Percentiles rank a stretch among this genome's conserved stretches.
Conservation (phyloP, 2,113 vertebrate genomes). For the Zapornia atra region DNA sequence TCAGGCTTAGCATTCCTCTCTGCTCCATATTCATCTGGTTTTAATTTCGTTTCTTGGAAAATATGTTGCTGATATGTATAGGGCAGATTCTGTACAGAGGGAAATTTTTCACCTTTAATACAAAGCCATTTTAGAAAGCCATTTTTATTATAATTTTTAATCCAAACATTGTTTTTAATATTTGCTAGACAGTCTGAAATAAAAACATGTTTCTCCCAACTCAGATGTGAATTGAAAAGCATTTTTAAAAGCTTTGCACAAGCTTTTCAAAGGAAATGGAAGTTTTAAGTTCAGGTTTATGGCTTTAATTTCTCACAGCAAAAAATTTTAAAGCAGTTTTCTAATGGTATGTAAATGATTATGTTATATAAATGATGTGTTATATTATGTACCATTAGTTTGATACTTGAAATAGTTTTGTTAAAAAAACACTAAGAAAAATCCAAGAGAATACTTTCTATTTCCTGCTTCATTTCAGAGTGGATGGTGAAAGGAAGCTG, state of each 20-base stretch:
- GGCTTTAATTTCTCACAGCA: slow-evolving; percentile 24
- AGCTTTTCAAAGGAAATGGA: slow-evolving; percentile 19
- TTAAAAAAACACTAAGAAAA: slow-evolving; percentile 33
- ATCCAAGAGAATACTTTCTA: not conserved
- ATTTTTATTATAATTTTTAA: not conserved
- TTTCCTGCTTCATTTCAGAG: not conserved
- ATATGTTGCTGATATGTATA: not conserved
- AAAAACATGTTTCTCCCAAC: not conserved
- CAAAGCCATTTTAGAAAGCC: not conserved
- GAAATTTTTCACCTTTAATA: not conserved
- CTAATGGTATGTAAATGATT: slow-evolving; percentile 28
- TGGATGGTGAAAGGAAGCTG: not conserved
- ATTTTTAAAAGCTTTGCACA: slow-evolving; percentile 18
- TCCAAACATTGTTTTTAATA: not conserved
- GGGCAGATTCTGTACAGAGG: not conserved
- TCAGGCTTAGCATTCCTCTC: not conserved
- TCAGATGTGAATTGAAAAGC: not conserved
- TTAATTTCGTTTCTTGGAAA: not conserved
- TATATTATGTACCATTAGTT: slow-evolving; percentile 3
- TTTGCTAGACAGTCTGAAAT: not conserved
- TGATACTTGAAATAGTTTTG: slow-evolving; percentile 31
- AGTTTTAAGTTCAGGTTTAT: slow-evolving; percentile 34
- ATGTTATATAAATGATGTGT: slow-evolving; percentile 3
- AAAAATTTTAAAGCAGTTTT: slow-evolving; percentile 38
- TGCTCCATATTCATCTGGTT: not conserved